Percentiles rank a stretch among this genome's conserved stretches.
These are phyloP conservation scores for Chrysochloris asiatica DNA, from an alignment of 2,113 vertebrate species.

Conservation along the genomic window DNA sequence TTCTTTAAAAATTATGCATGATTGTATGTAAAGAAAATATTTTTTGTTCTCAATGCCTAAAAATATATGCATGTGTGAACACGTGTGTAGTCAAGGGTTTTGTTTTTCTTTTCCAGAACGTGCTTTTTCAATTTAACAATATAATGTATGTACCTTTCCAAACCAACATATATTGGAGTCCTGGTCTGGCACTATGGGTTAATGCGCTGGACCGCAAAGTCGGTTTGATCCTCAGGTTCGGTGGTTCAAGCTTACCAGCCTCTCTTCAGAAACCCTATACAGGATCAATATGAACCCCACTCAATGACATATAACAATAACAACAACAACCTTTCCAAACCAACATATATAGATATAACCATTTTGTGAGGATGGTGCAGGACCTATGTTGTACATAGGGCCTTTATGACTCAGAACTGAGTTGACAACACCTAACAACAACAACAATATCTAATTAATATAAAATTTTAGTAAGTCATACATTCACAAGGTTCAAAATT, in stretches of 20 bases:
- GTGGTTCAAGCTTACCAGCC: too few relatives aligned
- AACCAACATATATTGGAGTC: background rate
- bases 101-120: background rate
- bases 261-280: too few relatives aligned
- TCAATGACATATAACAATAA: too few relatives aligned
- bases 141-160: background rate
- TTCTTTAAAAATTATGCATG: background rate
- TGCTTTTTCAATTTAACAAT: background rate
- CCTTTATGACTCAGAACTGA: background rate
- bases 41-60: background rate
- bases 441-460: background rate
- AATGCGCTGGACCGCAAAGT: too few relatives aligned
- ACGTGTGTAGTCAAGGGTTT: background rate
- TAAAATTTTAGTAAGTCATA: constrained; percentile 7
- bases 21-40: background rate
- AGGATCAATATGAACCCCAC: too few relatives aligned
- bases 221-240: too few relatives aligned
- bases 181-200: too few relatives aligned
- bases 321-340: too few relatives aligned
- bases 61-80: background rate
- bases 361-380: background rate
- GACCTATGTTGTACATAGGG: background rate
- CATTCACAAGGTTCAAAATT: background rate
- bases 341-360: too few relatives aligned
- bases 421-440: background rate